These are phyloP conservation scores for Epizoanthus fatuus DNA, from an alignment of 92 coral and sea anemone genomes.

Conservation along the genomic window DNA sequence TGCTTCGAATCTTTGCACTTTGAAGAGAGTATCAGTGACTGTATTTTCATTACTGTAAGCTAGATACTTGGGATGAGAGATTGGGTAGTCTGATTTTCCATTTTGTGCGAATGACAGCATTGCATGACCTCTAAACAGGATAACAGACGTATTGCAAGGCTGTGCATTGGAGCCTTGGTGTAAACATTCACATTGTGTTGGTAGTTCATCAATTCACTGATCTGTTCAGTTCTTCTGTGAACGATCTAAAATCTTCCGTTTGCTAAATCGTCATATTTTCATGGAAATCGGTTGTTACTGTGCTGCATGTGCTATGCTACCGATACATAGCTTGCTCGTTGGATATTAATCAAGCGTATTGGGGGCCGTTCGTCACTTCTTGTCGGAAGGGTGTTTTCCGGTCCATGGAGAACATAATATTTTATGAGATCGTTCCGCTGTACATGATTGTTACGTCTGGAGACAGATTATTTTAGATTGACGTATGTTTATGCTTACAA, in stretches of 20 bases:
- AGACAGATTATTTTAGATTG: neutral
- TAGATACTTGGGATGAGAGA: neutral
- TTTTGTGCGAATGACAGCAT: neutral
- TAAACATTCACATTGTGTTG: neutral
- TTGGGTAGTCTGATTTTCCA: too few relatives aligned
- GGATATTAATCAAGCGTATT: too few relatives aligned
- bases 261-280: too few relatives aligned
- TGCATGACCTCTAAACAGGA: neutral
- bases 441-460: constrained; percentile 11
- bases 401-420: neutral
- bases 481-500: neutral
- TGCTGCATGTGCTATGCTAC: neutral
- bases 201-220: neutral
- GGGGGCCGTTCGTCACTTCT: neutral
- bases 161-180: neutral
- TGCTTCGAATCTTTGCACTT: neutral
- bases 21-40: neutral
- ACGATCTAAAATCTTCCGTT: neutral
- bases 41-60: neutral
- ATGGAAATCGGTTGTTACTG: neutral
- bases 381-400: constrained; percentile 45
- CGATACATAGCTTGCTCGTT: neutral
- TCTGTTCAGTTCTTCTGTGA: neutral
- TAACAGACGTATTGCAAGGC: neutral
- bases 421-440: neutral